phyloP scores from a whole-genome alignment of 2,888 invertebrate species.

The Empis stercorea region DNA sequence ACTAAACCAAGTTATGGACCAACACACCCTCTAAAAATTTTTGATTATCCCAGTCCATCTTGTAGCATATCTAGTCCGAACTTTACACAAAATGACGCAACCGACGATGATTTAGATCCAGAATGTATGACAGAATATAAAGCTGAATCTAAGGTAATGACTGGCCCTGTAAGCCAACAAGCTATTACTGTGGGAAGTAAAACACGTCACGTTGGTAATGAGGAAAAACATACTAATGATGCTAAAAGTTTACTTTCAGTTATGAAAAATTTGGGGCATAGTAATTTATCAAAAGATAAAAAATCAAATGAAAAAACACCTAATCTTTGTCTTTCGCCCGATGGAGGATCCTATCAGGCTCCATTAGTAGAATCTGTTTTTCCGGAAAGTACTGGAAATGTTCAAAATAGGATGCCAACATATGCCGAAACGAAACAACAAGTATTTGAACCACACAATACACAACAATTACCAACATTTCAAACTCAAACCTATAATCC shows the following conservation, averaged over 20 bases:
- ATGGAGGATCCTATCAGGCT: constrained; percentile 30
- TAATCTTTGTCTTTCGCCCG: constrained; percentile 26
- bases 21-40: constrained; percentile 10
- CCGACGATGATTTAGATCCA: constrained; percentile 29
- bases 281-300: constrained; percentile 25
- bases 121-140: constrained; percentile 44
- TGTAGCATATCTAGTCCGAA: constrained; percentile 6
- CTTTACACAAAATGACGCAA: constrained; percentile 20
- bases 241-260: constrained; percentile 42
- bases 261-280: constrained; percentile 39
- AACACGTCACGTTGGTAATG: constrained; percentile 29
- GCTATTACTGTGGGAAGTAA: constrained; percentile 45
- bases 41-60: constrained; percentile 15
- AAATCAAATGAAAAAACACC: constrained; percentile 15
- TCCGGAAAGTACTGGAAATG: constrained; percentile 25
- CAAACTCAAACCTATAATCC: too few species aligned
- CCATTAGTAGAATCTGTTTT: constrained; percentile 31
- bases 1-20: constrained; percentile 25
- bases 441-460: background rate
- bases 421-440: constrained; percentile 12
- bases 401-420: constrained; percentile 23
- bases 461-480: too few species aligned
- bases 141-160: constrained; percentile 62
- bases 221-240: constrained; percentile 40
- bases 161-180: constrained; percentile 57